Conservation (phyloP, 2,888 invertebrate species). For the Micropterix aruncella region DNA sequence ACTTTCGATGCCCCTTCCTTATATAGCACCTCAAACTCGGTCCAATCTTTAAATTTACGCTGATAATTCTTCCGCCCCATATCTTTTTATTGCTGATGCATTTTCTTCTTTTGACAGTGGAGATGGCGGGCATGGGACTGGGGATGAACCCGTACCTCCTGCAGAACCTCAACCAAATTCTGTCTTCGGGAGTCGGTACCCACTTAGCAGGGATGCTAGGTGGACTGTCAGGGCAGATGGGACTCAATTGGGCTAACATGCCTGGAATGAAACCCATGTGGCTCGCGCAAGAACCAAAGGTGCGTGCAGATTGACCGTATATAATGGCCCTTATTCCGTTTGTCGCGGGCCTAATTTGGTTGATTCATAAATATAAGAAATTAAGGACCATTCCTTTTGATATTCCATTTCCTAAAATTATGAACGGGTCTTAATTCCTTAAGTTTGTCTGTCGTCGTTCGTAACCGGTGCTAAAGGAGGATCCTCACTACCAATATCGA, state of each 20-base stretch:
- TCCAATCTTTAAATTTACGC: no score
- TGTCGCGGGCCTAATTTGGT: not conserved
- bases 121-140: conserved; percentile 42
- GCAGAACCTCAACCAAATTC: conserved; percentile 34
- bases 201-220: conserved; percentile 27
- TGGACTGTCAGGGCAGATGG: conserved; percentile 1
- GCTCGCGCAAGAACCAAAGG: conserved; percentile 7
- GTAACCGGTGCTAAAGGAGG: no score
- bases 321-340: not conserved
- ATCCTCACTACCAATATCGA: no score
- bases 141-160: conserved; percentile 38
- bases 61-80: no score
- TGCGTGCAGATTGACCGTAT: not conserved
- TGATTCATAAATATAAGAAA: conserved; percentile 1
- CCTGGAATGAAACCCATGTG: conserved; percentile 9
- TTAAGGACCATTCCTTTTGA: not conserved
- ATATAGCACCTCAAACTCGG: no score
- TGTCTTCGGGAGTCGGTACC: conserved; percentile 33
- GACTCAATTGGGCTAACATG: conserved; percentile 1
- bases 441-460: no score
- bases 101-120: conserved; percentile 34
- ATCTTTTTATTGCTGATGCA: no score
- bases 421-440: no score
- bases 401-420: not conserved
- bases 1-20: no score